These are phyloP conservation scores for Arnoldichthys spilopterus DNA, from an alignment of 2,797 vertebrate species.

Conservation along the genomic window DNA sequence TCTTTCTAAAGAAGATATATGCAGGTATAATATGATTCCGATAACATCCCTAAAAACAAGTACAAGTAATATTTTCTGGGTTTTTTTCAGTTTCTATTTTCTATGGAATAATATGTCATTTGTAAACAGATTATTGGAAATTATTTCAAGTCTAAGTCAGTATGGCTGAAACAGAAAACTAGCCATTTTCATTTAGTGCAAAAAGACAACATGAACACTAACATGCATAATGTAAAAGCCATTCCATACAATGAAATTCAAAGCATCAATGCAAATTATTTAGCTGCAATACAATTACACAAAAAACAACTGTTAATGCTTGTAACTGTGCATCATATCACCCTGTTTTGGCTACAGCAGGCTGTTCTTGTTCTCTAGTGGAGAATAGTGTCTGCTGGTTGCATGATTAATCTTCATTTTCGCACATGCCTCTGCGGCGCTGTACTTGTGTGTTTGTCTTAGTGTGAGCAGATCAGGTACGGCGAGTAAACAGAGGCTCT, in stretches of 20 bases:
- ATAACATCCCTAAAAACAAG: too few species aligned
- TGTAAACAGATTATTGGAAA: too few species aligned
- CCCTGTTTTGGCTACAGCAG: constrained; percentile 27
- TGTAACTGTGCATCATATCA: constrained; percentile 33
- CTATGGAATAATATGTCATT: too few species aligned
- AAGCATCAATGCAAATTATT: constrained; percentile 15
- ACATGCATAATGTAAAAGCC: too few species aligned
- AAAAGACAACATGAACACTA: too few species aligned
- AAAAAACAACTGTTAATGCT: constrained; percentile 24
- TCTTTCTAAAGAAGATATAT: too few species aligned
- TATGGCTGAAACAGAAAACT: too few species aligned
- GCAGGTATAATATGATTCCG: too few species aligned
- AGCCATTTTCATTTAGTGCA: too few species aligned
- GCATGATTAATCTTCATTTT: constrained; percentile 52
- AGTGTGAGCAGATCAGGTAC: constrained; percentile 50
- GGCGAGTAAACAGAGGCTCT: constrained; percentile 44
- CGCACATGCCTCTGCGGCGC: constrained; percentile 34
- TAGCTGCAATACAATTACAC: constrained; percentile 35
- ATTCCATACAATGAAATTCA: constrained; percentile 1
- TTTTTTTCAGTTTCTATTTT: too few species aligned
- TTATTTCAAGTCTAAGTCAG: too few species aligned
- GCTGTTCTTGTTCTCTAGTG: constrained; percentile 41
- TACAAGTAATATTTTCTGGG: too few species aligned
- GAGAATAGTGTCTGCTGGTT: constrained; percentile 40
- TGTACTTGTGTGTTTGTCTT: constrained; percentile 47